phyloP scores from a whole-genome alignment of 2,113 vertebrate genomes.

The Steatornis caripensis region DNA sequence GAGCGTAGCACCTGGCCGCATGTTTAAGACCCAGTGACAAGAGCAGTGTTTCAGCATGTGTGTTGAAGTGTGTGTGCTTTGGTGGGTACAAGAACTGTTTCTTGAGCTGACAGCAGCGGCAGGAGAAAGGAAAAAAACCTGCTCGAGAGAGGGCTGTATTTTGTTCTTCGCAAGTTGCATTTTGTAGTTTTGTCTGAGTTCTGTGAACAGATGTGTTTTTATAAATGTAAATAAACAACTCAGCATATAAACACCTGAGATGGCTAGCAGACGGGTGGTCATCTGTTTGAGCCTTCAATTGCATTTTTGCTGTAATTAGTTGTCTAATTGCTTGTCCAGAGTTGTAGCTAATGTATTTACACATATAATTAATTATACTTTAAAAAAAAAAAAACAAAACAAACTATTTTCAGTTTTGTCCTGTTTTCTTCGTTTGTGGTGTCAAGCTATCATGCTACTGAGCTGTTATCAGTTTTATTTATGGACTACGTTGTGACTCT shows the following conservation, averaged over 20 bases:
- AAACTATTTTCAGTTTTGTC: not conserved
- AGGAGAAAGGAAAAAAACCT: not conserved
- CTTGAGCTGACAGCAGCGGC: not conserved
- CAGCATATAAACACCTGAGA: not conserved
- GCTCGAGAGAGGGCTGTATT: not conserved
- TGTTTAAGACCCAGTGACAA: not conserved
- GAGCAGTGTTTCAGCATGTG: not conserved
- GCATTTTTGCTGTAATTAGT: not conserved
- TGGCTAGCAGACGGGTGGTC: not conserved
- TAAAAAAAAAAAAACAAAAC: not conserved
- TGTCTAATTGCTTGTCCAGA: slow-evolving; percentile 9
- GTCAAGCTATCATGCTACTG: rapidly evolving
- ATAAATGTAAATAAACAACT: not conserved
- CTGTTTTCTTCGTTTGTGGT: not conserved
- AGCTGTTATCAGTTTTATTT: not conserved
- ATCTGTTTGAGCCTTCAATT: not conserved
- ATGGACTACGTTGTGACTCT: not conserved
- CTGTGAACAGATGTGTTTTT: not conserved
- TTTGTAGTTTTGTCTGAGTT: not conserved
- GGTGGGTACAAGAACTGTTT: not conserved
- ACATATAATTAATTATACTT: not conserved
- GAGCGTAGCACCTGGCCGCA: not conserved
- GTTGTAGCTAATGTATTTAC: not conserved
- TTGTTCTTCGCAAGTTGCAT: not conserved
- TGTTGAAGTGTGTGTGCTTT: not conserved